Conservation (phyloP, 2,113 vertebrate genomes). For the Nycticryphes semicollaris region DNA sequence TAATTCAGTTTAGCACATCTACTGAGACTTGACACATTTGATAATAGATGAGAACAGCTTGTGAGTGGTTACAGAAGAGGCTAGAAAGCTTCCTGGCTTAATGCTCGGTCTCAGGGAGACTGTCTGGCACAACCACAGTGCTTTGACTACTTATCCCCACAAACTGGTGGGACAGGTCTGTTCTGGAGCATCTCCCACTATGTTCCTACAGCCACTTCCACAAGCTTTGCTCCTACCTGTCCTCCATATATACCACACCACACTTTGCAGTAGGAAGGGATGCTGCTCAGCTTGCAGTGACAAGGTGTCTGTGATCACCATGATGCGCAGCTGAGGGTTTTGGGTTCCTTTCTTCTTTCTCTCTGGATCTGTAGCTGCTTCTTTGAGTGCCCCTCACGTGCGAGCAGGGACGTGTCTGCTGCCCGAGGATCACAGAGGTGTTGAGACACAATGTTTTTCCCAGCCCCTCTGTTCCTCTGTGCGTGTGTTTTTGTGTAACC, state of each 20-base stretch:
- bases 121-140: neutral
- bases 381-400: fast-evolving
- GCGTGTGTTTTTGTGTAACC: neutral
- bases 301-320: fast-evolving
- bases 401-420: neutral
- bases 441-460: neutral
- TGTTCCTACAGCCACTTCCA: fast-evolving
- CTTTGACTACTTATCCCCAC: neutral
- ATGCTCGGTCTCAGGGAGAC: neutral
- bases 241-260: fast-evolving
- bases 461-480: neutral
- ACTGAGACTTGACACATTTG: neutral
- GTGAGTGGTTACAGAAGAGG: neutral
- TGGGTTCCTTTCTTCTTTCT: neutral
- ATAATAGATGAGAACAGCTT: neutral
- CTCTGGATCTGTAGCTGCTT: fast-evolving
- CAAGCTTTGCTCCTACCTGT: neutral
- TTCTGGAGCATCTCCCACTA: neutral
- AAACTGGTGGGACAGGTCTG: neutral
- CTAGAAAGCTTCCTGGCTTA: neutral
- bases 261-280: neutral
- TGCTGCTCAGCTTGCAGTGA: fast-evolving
- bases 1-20: neutral
- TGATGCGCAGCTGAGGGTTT: fast-evolving
- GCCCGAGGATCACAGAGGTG: neutral